phyloP scores from a whole-genome alignment of 2,113 vertebrate species.

The Mesoclemmys tuberculata region DNA sequence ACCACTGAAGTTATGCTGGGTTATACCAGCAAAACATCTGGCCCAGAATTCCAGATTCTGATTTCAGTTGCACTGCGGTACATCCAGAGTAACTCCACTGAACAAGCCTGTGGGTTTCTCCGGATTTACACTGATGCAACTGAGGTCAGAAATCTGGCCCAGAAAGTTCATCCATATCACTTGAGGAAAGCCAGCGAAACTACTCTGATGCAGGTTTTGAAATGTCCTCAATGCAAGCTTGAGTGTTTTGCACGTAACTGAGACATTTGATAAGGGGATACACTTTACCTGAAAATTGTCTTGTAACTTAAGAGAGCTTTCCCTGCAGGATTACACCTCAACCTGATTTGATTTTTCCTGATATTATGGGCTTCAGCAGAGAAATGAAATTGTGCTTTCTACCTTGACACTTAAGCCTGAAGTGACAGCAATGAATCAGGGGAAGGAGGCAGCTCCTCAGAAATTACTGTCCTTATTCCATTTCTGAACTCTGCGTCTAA shows the following conservation, averaged over 20 bases:
- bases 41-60: background rate
- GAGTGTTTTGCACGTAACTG: conserved; percentile 35
- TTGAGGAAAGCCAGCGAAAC: conserved; percentile 16
- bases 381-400: conserved; percentile 42
- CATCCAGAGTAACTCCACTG: background rate
- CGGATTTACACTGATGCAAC: background rate
- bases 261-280: conserved; percentile 41
- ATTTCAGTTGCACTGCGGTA: background rate
- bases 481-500: background rate
- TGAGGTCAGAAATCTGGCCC: conserved; percentile 4
- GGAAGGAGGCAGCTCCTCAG: background rate
- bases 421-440: background rate
- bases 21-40: background rate
- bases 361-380: conserved; percentile 46
- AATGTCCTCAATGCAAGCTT: conserved; percentile 33
- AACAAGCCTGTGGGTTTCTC: background rate
- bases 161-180: background rate
- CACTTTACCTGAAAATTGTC: conserved; percentile 36
- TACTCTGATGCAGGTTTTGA: conserved; percentile 31
- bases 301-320: conserved; percentile 48
- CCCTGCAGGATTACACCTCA: conserved; percentile 52
- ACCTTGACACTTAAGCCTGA: background rate
- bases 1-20: background rate
- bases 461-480: background rate
- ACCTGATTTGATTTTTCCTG: conserved; percentile 33